These are phyloP conservation scores for Eonycteris spelaea DNA, from an alignment of 2,113 vertebrate species.

Conservation along the genomic window DNA sequence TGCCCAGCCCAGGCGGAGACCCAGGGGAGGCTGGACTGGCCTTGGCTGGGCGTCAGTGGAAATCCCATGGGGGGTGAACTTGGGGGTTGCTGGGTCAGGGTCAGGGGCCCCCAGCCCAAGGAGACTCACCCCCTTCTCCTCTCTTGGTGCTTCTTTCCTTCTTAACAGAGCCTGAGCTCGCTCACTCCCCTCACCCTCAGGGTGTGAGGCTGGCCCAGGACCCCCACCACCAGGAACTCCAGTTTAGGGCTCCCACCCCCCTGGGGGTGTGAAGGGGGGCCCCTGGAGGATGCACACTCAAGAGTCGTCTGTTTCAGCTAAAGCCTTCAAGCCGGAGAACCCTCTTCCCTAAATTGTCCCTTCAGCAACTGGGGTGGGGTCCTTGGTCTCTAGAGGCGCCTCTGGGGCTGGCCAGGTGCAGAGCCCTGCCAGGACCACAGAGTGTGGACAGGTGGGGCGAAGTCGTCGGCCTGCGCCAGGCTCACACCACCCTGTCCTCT, in stretches of 20 bases:
- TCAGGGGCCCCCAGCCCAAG: neutral
- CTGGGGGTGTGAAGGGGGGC: accelerated
- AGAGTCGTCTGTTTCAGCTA: neutral
- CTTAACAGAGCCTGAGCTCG: neutral
- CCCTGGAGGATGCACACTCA: accelerated
- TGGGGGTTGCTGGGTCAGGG: neutral
- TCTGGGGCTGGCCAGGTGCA: neutral
- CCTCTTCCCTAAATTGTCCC: neutral
- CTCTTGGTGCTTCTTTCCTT: neutral
- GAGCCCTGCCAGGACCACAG: neutral
- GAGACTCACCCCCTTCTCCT: neutral
- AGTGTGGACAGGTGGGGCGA: neutral
- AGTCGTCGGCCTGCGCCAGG: accelerated
- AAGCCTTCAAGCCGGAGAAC: neutral
- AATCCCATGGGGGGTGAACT: neutral
- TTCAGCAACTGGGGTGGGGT: neutral
- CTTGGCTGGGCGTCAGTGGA: accelerated
- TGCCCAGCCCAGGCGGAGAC: neutral
- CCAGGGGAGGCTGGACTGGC: neutral
- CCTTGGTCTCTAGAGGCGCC: neutral
- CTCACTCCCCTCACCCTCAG: neutral
- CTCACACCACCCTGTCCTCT: neutral
- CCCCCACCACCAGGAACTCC: too few species aligned
- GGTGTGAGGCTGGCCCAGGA: neutral
- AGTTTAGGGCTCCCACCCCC: neutral